Evolutionary conservation across 1,140 invertebrate species (phyloP), one percentile per base, ranked within the genome.

Genomic region (Theocolax elegans): DNA sequence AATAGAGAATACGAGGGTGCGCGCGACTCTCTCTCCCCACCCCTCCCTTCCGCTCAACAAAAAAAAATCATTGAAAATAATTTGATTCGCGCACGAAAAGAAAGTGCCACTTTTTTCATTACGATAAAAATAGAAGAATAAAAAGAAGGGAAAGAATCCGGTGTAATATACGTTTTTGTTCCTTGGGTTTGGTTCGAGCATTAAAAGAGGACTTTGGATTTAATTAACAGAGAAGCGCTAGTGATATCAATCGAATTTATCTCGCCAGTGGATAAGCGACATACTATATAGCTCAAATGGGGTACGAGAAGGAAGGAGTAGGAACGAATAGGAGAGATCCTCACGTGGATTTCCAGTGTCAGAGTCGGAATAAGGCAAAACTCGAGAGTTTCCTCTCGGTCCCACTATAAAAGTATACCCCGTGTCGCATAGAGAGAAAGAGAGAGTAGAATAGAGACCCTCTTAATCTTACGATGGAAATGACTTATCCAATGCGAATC

Each of bases 241-340:
- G 46, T 35, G 60, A 49, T 63, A 63, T 63, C 46, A 63, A 63
- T 63, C 60, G 60, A 49, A 49, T 63, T 49, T 63, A 49, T 63
- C 60, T 63, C 38, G 23, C 17, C 21, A 15, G 9, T n/a, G 35
- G 40, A 46, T 60, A 44, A 60, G 58, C 58, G 4, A n/a, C 2
- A 15, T 8, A 54, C 4, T 7, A n/a, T n/a, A n/a, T n/a, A n/a
- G n/a, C 10, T 35, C 31, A 35, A 35, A 35, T 4, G 10, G 10
- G 4, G 31, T 4, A 35, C 31, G 31, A 35, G 17, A 40, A 17
- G 40, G 40, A 58, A 17, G 13, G n/a, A 27, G 49, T 29, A 19
- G 27, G 12, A 44, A 49, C 19, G 46, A 56, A 23, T 4, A 19
- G 31, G 29, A 56, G 9, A 56, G 25, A 29, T 15, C 25, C 27